A percentile compares a stretch with the other conserved stretches of the same genome.
phyloP scores from a whole-genome alignment of 2,797 vertebrate genomes.

The Forpus xanthops region DNA sequence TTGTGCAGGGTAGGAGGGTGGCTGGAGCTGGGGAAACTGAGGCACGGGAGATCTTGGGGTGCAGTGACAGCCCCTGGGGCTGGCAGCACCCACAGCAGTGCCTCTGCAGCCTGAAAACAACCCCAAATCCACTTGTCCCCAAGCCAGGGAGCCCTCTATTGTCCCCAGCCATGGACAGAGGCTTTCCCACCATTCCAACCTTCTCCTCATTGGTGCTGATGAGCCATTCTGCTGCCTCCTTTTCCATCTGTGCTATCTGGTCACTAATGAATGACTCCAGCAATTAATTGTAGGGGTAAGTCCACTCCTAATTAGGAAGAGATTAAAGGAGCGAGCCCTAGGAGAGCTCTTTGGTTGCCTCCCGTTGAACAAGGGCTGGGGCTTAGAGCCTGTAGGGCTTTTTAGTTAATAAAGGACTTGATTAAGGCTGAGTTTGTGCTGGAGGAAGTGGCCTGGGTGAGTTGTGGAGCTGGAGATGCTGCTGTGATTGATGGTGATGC shows the following conservation, averaged over 20 bases:
- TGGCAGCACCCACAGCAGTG: background rate
- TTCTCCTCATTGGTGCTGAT: background rate
- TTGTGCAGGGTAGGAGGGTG: accelerated
- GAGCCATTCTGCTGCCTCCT: background rate
- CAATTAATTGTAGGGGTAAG: slow-evolving; percentile 1
- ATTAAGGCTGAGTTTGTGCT: background rate
- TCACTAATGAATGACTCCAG: background rate
- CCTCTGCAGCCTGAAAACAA: background rate
- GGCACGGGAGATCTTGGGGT: background rate
- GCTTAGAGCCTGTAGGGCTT: background rate
- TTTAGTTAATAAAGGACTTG: background rate
- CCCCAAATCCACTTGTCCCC: background rate
- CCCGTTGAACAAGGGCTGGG: background rate
- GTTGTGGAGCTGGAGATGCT: background rate
- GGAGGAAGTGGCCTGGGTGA: accelerated
- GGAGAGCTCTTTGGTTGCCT: background rate
- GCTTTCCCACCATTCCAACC: background rate
- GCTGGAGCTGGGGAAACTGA: background rate
- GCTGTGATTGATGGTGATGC: accelerated
- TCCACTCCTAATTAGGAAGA: background rate
- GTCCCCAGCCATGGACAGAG: background rate
- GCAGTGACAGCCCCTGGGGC: background rate
- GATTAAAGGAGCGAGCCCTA: background rate
- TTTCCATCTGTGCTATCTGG: background rate
- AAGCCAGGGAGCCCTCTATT: background rate